phyloP scores from a whole-genome alignment of 2,113 vertebrate genomes.

The Himantopus leucocephalus region DNA sequence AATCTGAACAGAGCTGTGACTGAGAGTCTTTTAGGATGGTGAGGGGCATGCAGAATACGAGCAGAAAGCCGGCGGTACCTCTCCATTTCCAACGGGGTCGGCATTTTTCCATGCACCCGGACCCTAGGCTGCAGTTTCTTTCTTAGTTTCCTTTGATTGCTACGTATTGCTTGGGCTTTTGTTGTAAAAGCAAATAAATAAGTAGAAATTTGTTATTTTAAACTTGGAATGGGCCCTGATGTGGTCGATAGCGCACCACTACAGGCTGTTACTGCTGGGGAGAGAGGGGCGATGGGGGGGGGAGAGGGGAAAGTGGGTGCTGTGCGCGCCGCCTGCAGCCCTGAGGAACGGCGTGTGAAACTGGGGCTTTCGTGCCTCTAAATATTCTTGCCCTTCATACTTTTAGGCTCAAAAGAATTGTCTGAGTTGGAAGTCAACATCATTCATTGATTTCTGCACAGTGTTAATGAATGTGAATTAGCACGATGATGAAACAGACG shows the following conservation, averaged over 20 bases:
- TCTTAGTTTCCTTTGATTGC: not conserved
- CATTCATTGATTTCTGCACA: not conserved
- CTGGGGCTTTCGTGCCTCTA: not conserved
- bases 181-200: not conserved
- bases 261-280: not conserved
- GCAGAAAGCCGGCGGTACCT: not conserved
- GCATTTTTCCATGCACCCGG: not conserved
- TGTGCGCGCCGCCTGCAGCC: rapidly evolving
- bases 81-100: not conserved
- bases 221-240: not conserved
- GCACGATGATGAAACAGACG: not conserved
- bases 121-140: not conserved
- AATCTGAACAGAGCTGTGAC: not conserved
- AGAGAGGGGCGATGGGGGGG: not conserved
- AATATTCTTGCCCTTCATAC: not conserved
- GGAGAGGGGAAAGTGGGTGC: too few relatives aligned
- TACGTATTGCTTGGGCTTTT: not conserved
- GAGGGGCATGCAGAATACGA: not conserved
- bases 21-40: not conserved
- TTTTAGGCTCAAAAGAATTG: not conserved
- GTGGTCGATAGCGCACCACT: too few relatives aligned
- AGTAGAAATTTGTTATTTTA: not conserved
- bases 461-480: not conserved
- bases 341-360: not conserved
- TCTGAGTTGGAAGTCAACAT: not conserved